Conservation (phyloP, 2,888 invertebrate genomes). For the Petrophora chlorosata region DNA sequence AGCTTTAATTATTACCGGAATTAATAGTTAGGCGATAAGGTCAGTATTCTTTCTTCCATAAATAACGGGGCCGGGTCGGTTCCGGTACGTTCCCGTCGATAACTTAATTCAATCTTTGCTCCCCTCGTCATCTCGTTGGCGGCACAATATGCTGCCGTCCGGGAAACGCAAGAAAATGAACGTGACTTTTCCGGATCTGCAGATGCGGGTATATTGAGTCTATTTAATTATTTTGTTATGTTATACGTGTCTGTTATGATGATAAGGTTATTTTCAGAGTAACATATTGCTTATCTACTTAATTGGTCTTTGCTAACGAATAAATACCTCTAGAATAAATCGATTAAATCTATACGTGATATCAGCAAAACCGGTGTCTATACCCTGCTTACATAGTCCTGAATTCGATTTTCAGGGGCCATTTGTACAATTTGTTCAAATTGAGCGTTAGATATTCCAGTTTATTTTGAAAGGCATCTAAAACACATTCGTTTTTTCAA, state of each 20-base stretch:
- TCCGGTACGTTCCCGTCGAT: constrained; percentile 62
- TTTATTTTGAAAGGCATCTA: too few relatives aligned
- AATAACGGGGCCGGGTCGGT: constrained; percentile 61
- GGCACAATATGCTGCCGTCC: constrained; percentile 58
- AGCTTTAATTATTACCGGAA: constrained; percentile 74
- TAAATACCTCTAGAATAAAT: too few relatives aligned
- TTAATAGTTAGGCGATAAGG: constrained; percentile 75
- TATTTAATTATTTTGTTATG: constrained; percentile 34
- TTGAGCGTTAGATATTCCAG: too few relatives aligned
- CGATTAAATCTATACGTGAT: too few relatives aligned
- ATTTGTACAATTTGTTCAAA: too few relatives aligned
- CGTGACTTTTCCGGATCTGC: constrained; percentile 50
- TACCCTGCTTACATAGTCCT: too few relatives aligned
- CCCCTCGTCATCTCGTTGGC: constrained; percentile 65
- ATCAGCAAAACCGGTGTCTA: too few relatives aligned
- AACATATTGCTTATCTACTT: neutral
- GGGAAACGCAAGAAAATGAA: constrained; percentile 62
- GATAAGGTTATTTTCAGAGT: neutral
- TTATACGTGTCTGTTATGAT: constrained; percentile 11
- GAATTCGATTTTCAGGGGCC: too few relatives aligned
- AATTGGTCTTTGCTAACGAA: neutral
- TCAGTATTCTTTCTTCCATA: constrained; percentile 67
- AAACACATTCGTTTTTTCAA: too few relatives aligned
- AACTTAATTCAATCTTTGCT: constrained; percentile 77
- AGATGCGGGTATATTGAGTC: constrained; percentile 17